These are phyloP conservation scores for Cotesia vestalis DNA, from an alignment of 1,140 invertebrate genomes.

Conservation along the genomic window DNA sequence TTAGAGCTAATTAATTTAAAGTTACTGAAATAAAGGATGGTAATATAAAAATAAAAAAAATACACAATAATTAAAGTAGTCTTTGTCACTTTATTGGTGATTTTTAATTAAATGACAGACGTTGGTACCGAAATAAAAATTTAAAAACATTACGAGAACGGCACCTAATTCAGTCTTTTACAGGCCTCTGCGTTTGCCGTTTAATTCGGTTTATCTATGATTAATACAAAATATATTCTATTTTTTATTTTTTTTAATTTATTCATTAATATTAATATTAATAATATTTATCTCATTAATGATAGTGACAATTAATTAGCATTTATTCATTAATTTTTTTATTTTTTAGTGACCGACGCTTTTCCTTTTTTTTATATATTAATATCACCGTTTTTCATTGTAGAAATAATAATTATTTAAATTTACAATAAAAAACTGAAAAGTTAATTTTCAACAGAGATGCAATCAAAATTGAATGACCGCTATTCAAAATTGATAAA, in stretches of 20 bases:
- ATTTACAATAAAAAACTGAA: not conserved
- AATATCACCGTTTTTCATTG: not conserved
- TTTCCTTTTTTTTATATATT: not conserved
- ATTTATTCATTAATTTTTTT: slow-evolving; percentile 9
- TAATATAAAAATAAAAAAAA: slow-evolving; percentile 11
- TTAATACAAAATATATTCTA: slow-evolving; percentile 56
- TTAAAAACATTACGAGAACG: slow-evolving; percentile 34
- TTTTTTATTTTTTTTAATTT: slow-evolving; percentile 7
- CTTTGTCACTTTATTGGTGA: slow-evolving; percentile 43
- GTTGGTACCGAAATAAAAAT: slow-evolving; percentile 44
- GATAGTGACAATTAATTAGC: slow-evolving; percentile 46
- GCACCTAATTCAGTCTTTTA: slow-evolving; percentile 44
- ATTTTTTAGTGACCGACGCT: slow-evolving; percentile 11
- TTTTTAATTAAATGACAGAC: slow-evolving; percentile 42
- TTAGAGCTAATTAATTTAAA: too few species aligned
- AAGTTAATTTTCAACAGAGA: not conserved
- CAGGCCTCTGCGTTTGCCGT: slow-evolving; percentile 49
- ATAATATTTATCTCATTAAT: slow-evolving; percentile 44
- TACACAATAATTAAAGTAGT: slow-evolving; percentile 8
- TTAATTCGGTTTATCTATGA: slow-evolving; percentile 48
- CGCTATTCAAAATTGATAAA: slow-evolving; percentile 56
- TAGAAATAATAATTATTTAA: not conserved
- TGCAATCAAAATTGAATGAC: slow-evolving; percentile 56
- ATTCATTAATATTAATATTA: too few species aligned
- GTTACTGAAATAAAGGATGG: slow-evolving; percentile 1